phyloP scores from a whole-genome alignment of 2,888 invertebrate genomes.

The Dynastes tityus region DNA sequence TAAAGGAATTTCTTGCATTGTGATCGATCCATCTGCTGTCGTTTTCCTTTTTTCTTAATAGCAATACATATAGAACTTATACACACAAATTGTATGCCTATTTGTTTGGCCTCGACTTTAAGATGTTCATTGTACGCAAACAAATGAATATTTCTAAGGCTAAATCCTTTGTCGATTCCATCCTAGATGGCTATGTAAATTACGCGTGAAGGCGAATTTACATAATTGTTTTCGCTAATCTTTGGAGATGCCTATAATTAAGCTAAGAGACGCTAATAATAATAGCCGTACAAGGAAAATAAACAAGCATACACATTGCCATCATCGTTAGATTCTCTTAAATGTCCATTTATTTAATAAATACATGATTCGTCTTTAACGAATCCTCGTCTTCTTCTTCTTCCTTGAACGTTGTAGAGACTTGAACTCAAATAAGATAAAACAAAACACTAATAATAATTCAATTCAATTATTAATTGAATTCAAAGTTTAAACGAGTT shows the following conservation, averaged over 20 bases:
- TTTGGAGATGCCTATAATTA: neutral
- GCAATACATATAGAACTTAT: neutral
- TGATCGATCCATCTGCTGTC: no score
- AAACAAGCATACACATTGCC: no score
- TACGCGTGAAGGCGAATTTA: neutral
- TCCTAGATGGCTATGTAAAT: slow-evolving; percentile 26
- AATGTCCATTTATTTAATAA: no score
- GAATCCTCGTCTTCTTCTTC: no score
- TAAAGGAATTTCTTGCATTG: no score
- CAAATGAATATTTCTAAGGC: slow-evolving; percentile 31
- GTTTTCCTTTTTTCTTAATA: no score
- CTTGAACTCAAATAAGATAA: no score
- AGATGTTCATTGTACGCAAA: slow-evolving; percentile 3
- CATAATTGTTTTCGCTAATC: slow-evolving; percentile 19
- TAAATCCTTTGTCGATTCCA: slow-evolving; percentile 7
- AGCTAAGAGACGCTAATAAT: no score
- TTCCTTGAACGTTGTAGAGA: no score
- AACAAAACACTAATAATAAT: neutral
- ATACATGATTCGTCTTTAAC: no score
- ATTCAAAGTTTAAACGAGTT: neutral
- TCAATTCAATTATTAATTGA: neutral
- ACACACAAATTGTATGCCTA: neutral
- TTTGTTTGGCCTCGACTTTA: neutral
- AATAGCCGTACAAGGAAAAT: no score
- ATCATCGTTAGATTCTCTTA: no score